A percentile compares a stretch with the other conserved stretches of the same genome.
phyloP scores from a whole-genome alignment of 2,888 invertebrate genomes.

The Anarsia innoxiella region DNA sequence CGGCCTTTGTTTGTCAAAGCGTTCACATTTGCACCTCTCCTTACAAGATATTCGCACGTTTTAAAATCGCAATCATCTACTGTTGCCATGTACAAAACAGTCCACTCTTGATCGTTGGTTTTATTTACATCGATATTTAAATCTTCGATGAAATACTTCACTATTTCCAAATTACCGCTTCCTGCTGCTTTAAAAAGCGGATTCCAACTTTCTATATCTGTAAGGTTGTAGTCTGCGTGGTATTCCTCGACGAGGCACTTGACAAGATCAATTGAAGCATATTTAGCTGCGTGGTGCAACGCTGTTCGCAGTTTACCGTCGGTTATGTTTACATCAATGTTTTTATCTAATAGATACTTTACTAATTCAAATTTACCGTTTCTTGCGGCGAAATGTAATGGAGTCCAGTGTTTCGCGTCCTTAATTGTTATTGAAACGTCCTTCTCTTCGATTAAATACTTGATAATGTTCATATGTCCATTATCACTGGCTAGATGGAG shows the following conservation, averaged over 20 bases:
- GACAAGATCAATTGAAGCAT: background rate
- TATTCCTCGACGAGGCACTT: slow-evolving; percentile 6
- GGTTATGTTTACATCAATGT: background rate
- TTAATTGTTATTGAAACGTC: background rate
- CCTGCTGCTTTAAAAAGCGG: slow-evolving; percentile 5
- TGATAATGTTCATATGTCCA: slow-evolving; percentile 1
- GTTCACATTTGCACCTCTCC: background rate
- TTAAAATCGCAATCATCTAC: too few species aligned
- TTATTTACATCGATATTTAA: background rate
- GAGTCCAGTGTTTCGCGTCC: background rate
- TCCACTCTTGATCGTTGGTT: background rate
- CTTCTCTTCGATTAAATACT: slow-evolving; percentile 6
- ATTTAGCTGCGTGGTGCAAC: slow-evolving; percentile 1
- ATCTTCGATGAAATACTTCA: slow-evolving; percentile 6
- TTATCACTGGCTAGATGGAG: background rate
- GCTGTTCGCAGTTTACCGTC: background rate
- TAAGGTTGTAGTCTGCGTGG: background rate
- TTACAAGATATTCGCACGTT: slow-evolving; percentile 2
- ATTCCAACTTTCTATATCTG: slow-evolving; percentile 1
- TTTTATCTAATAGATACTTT: slow-evolving; percentile 3
- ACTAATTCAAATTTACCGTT: slow-evolving; percentile 1
- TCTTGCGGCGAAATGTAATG: background rate
- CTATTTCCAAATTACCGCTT: background rate
- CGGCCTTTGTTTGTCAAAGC: background rate
- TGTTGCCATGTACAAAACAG: background rate